Conservation (phyloP, 37 sponge, comb jelly and placozoan genomes). For the Ianthella basta region DNA sequence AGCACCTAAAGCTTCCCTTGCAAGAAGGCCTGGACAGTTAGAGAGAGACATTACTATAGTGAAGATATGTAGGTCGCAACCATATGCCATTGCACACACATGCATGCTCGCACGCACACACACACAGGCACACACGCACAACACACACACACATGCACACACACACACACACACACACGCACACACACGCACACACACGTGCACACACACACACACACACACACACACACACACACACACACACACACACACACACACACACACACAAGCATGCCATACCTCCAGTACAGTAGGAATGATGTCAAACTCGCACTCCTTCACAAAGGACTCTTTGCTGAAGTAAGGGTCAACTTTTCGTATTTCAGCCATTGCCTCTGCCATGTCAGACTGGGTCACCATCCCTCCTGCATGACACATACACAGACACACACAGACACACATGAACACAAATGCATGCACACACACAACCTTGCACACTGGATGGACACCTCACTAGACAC, state of each 20-base stretch:
- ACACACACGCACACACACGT: no score
- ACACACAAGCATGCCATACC: neutral
- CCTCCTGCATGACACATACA: constrained; percentile 23
- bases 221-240: no score
- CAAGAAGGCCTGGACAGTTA: constrained; percentile 57
- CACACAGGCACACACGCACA: no score
- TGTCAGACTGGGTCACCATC: constrained; percentile 73
- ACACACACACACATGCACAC: no score
- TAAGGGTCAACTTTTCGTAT: constrained; percentile 83
- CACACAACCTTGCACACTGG: no score
- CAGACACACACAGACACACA: no score
- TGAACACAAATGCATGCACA: no score
- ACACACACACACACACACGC: no score
- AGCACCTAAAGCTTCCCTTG: constrained; percentile 63
- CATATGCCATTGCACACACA: neutral
- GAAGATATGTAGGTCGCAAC: no score
- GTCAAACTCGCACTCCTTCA: constrained; percentile 67
- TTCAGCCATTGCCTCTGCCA: constrained; percentile 77
- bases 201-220: no score
- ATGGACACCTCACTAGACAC: neutral
- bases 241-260: neutral
- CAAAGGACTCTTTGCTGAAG: constrained; percentile 78
- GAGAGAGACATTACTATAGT: no score
- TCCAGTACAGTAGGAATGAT: constrained; percentile 93
- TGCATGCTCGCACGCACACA: no score